phyloP scores from a whole-genome alignment of 1,140 invertebrate genomes.

The Halesus radiatus region DNA sequence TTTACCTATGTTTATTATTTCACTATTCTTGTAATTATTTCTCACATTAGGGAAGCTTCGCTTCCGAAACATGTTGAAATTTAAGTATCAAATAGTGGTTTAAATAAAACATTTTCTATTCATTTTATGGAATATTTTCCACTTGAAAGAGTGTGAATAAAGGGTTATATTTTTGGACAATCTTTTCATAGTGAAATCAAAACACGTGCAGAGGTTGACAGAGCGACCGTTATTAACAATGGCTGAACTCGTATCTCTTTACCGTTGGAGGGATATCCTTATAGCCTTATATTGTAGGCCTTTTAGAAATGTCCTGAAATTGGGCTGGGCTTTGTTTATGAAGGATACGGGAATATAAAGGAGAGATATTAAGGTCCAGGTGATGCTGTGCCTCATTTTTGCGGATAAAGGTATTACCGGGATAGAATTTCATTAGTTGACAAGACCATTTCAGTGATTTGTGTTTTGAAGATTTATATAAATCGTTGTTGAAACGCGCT shows the following conservation, averaged over 20 bases:
- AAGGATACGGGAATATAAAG: constrained; percentile 16
- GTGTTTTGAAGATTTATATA: not conserved
- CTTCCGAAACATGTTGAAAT: too few species aligned
- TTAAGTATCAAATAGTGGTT: too few species aligned
- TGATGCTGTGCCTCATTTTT: constrained; percentile 8
- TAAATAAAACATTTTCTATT: too few species aligned
- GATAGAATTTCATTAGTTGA: constrained; percentile 24
- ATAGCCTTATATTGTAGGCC: constrained; percentile 14
- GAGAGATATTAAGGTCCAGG: constrained; percentile 30
- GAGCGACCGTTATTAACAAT: constrained; percentile 22
- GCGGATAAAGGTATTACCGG: not conserved
- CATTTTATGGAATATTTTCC: too few species aligned
- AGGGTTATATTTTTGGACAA: too few species aligned
- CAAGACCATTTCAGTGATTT: not conserved
- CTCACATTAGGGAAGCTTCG: too few species aligned
- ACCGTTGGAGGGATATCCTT: constrained; percentile 5
- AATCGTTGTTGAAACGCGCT: not conserved
- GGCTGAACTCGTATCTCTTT: not conserved
- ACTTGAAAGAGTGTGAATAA: too few species aligned
- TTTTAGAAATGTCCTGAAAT: constrained; percentile 16
- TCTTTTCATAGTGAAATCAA: too few species aligned
- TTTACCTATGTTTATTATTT: too few species aligned
- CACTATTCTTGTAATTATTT: too few species aligned
- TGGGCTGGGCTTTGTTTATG: constrained; percentile 30
- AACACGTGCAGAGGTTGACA: not conserved